Evolutionary conservation across 2,113 vertebrate genomes (phyloP), one percentile per base, ranked within the genome.

Genomic region (Tragulus kanchil): DNA sequence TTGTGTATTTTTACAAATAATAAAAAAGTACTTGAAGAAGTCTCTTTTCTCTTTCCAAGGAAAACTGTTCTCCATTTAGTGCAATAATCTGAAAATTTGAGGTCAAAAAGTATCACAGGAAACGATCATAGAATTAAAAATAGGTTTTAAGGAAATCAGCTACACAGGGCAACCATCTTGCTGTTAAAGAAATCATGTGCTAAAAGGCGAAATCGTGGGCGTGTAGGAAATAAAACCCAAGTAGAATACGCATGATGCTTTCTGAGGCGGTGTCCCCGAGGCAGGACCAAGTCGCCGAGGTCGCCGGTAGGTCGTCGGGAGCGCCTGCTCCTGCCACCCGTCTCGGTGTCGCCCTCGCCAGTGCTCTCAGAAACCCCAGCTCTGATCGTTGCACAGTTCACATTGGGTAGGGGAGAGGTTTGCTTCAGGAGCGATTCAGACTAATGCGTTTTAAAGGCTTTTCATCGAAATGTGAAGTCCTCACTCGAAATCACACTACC

Each of bases 401-500:
- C 85, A 69, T 86, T 93, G 90, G 85, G 78, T 83, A 75, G 23
- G 84, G 56, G 94, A 94, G 94, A 96, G 96, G 78, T 78, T 98
- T 98, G 96, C 89, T 98, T 85, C 95, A 75, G 87, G 97, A 97
- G 56, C 96, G 97, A 96, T 95, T 97, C 95, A 94, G 62, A 94
- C 96, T 98, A 96, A 94, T 96, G 92, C 85, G 75, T 92, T 98
- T 98, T 94, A 89, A 88, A 83, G 97, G 73, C 79, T 96, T 98
- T 98, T 98, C 94, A 97, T 98, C 83, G 48, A 96, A 96, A 1
- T 94, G 87, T 98, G 97, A 98, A 96, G 96, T 97, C 89, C 95
- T 93, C 94, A 97, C 97, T 96, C 96, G 93, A 8, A 98, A 97
- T 84, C 62, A 97, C 84, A 93, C 96, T 98, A 98, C 98, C 98